phyloP scores from a whole-genome alignment of 2,888 invertebrate species.

The Ariolimax columbianus region DNA sequence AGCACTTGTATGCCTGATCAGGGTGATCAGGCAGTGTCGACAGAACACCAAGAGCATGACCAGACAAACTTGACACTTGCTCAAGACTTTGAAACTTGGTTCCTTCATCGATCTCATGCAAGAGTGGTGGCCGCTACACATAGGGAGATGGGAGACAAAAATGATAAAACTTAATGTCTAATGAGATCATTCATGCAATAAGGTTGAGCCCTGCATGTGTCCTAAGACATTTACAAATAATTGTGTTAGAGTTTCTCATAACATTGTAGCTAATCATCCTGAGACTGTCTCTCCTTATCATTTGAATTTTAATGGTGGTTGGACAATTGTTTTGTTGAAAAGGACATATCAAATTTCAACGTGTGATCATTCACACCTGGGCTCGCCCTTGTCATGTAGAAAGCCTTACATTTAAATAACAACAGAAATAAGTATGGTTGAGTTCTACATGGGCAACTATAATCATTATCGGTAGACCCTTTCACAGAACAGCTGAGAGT shows the following conservation, averaged over 20 bases:
- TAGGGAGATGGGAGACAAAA: neutral
- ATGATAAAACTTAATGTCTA: neutral
- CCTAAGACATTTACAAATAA: neutral
- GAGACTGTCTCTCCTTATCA: neutral
- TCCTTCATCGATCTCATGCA: neutral
- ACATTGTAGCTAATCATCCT: neutral
- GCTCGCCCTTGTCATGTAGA: too few species aligned
- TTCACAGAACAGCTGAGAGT: too few species aligned
- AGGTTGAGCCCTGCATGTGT: too few species aligned
- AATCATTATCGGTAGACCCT: too few species aligned
- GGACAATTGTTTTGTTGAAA: neutral
- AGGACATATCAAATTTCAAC: neutral
- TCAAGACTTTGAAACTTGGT: neutral
- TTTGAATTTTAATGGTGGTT: neutral
- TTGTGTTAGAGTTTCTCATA: neutral
- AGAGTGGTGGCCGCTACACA: neutral
- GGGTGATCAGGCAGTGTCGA: neutral
- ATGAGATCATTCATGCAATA: too few species aligned
- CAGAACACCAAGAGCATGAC: neutral
- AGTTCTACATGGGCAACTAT: too few species aligned
- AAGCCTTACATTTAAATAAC: too few species aligned
- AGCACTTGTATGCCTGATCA: neutral
- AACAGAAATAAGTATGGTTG: too few species aligned
- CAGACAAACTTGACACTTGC: neutral
- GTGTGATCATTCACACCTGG: too few species aligned